These are phyloP conservation scores for Sinotaia quadrata DNA, from an alignment of 2,888 invertebrate genomes.

Conservation along the genomic window DNA sequence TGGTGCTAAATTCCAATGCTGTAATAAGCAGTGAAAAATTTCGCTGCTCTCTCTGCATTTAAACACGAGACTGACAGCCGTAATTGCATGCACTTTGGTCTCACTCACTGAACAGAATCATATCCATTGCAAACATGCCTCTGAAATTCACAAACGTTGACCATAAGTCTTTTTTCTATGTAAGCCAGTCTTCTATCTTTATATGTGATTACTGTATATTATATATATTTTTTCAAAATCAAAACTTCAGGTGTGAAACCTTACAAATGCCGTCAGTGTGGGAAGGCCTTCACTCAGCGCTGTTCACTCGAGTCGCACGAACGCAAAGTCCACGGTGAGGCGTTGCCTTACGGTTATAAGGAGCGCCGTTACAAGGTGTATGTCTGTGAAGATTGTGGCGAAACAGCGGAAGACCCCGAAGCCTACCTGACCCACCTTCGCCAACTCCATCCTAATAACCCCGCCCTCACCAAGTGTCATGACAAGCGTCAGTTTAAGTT, in stretches of 20 bases:
- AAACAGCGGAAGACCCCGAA: constrained; percentile 96
- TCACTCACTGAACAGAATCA: no score
- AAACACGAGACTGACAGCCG: no score
- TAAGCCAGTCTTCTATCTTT: no score
- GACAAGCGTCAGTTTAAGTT: constrained; percentile 92
- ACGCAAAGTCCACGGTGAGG: constrained; percentile 96
- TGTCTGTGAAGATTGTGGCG: constrained; percentile 99
- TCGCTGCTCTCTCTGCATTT: no score
- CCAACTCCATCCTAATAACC: constrained; percentile 78
- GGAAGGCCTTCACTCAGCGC: constrained; percentile 98
- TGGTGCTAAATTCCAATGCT: no score
- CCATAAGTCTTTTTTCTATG: no score
- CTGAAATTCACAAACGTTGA: no score
- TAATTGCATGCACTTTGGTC: no score
- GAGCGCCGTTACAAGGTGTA: constrained; percentile 98
- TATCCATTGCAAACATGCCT: no score
- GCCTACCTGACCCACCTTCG: constrained; percentile 95
- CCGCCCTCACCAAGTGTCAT: constrained; percentile 94
- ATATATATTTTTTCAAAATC: no score
- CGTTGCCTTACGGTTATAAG: constrained; percentile 97
- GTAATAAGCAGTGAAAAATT: no score
- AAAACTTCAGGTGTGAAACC: constrained; percentile 97
- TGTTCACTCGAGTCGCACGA: constrained; percentile 99
- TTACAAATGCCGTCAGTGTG: constrained; percentile 97
- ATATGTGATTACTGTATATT: no score